Base-by-base conservation (phyloP, 2,888 invertebrate species). In the Hydropsyche betteni region DNA sequence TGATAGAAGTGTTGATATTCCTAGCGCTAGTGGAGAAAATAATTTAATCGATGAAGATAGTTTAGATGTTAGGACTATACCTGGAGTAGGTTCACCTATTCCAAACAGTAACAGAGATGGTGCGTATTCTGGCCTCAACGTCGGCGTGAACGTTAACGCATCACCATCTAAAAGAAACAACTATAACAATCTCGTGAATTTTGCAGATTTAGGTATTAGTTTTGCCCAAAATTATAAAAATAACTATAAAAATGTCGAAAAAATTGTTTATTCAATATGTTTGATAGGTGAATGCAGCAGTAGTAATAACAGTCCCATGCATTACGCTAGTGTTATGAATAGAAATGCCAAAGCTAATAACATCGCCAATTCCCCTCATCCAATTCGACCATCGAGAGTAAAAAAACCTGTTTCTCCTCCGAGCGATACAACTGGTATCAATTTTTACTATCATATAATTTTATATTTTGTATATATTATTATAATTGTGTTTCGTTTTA, bases 101-200 rank as follows among this genome's bases (percentile, higher is more conserved):
- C 78, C 80, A 14, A 80, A 80, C 51, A 79, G 80, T 53, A 78
- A 76, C 34, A 44, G 76, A 50, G 79, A 78, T 51, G 74, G 74
- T 5, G 78, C 79, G 3, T 78, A 76, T 73, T 74, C 74, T 2
- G 78, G 76, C 6, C 61, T 72, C 16, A 80, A 79, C 52, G 52
- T 74, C 3, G 78, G 78, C 10, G 68, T 73, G 51, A 79, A 79
- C 24, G 79, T 80, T 12, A 80, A 80, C 10, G 79, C 79, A 64
- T 80, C 80, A 24, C 80, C 80, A 4, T 77, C 77, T 51, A 78
- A 78, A 55, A 68, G 79, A 72, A 80, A 76, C 38, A 74, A 80
- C 74, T 79, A 78, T 50, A 44, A 24, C 24, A 80, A 80, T 75
- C 74, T 78, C 24, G 61, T 78, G 5, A 77, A 77, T 38, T 79